Base-by-base conservation (phyloP, 2,888 invertebrate genomes). In the Ephialtes manifestator region DNA sequence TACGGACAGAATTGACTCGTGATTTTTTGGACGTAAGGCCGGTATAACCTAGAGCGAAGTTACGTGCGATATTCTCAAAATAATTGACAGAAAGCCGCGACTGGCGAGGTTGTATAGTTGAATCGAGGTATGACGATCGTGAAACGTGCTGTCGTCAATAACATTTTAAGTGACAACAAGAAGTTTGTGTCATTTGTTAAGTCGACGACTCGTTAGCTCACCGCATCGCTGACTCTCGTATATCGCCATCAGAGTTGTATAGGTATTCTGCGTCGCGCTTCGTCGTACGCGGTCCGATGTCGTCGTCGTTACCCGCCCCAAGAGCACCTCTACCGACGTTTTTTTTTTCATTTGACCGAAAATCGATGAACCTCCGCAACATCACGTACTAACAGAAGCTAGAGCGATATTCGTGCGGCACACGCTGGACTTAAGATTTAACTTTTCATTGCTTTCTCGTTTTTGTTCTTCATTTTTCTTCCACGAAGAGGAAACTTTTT, bases 291-390 rank as follows among this genome's bases (percentile, higher is more conserved):
- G 24, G 24, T 7, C 20, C 55, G 55, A 24, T 24, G 55, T 11
- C 55, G 55, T 20, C 20, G 55, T 20, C 55, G 24, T 75, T 75
- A 63, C 46, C 60, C 75, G 48, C 63, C 75, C 35, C 75, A 63
- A 46, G 48, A 63, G 48, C 63, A 48, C 35, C 60, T 63, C 31
- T 63, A 63, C 31, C 60, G 18, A 15, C 31, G 24, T 28, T 24
- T 46, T 43, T 68, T 65, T 65, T 65, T 20, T 74, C 39, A 43
- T 63, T 63, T 51, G 46, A 51, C 48, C 63, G 63, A 75, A 74
- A 74, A 74, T 74, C 74, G 74, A 74, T 74, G 60, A 74, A 43
- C 71, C 71, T 72, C 55, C 71, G 74, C 74, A 74, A 74, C 46
- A 74, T 74, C 60, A 46, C 74, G 46, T 48, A 58, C 46, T 13